Percentiles rank a stretch among this genome's conserved stretches.
phyloP scores from a whole-genome alignment of 2,888 invertebrate genomes.

The Hirtodrosophila duncani region DNA sequence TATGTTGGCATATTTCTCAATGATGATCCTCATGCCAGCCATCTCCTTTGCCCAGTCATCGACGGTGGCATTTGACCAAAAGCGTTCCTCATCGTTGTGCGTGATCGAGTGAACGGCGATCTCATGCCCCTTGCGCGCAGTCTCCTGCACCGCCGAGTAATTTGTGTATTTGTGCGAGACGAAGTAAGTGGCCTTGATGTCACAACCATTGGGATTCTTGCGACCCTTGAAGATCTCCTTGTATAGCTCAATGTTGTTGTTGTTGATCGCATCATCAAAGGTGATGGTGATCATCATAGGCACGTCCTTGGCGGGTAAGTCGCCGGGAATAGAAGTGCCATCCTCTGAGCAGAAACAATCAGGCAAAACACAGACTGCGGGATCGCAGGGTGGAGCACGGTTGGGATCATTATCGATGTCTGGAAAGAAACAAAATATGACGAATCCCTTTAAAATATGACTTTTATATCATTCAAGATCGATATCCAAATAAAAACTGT shows the following conservation, averaged over 20 bases:
- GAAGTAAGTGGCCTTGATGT: slow-evolving; percentile 95
- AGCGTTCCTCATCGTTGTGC: slow-evolving; percentile 94
- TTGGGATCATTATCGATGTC: slow-evolving; percentile 96
- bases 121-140: slow-evolving; percentile 94
- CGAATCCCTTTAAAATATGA: too few species aligned
- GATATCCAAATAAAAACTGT: too few species aligned
- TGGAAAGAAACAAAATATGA: slow-evolving; percentile 76
- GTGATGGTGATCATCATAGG: slow-evolving; percentile 97
- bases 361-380: slow-evolving; percentile 90
- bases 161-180: slow-evolving; percentile 95
- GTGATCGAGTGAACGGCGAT: slow-evolving; percentile 96
- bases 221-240: slow-evolving; percentile 94
- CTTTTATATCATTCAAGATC: too few species aligned
- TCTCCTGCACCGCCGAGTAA: slow-evolving; percentile 94
- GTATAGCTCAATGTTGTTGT: slow-evolving; percentile 95
- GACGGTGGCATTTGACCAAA: slow-evolving; percentile 95
- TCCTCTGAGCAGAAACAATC: slow-evolving; percentile 97
- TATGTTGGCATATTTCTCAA: slow-evolving; percentile 92
- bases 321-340: slow-evolving; percentile 91
- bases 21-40: slow-evolving; percentile 94
- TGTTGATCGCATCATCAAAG: slow-evolving; percentile 96
- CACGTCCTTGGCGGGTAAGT: slow-evolving; percentile 89
- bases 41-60: slow-evolving; percentile 97
- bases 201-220: slow-evolving; percentile 95
- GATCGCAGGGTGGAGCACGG: slow-evolving; percentile 93